These are phyloP conservation scores for Apodemus speciosus DNA, from an alignment of 2,113 vertebrate genomes.

Conservation along the genomic window DNA sequence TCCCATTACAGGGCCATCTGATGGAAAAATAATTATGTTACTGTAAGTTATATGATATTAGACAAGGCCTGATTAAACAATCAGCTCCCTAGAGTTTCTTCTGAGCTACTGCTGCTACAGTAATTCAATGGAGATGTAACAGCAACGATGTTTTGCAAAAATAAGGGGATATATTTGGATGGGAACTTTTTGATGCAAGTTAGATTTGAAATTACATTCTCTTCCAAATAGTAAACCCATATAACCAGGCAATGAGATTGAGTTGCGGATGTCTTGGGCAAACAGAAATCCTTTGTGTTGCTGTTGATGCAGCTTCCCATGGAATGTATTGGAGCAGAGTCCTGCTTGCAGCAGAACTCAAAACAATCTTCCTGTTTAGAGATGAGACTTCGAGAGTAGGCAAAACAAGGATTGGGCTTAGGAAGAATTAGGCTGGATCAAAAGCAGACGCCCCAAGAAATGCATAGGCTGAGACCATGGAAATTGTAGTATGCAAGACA, in stretches of 20 bases:
- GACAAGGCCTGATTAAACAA: slow-evolving; percentile 51
- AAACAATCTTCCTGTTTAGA: slow-evolving; percentile 9
- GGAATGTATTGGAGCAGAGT: neutral
- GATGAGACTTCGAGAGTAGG: neutral
- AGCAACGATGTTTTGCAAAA: slow-evolving; percentile 39
- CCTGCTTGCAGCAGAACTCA: neutral
- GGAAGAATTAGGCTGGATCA: neutral
- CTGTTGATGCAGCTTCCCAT: neutral
- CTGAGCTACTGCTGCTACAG: slow-evolving; percentile 20
- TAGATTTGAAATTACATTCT: slow-evolving; percentile 51
- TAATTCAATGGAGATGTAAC: neutral
- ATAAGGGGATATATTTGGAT: slow-evolving; percentile 8
- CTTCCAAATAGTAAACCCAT: slow-evolving; percentile 54
- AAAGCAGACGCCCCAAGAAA: neutral
- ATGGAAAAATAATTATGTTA: slow-evolving; percentile 63
- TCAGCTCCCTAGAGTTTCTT: slow-evolving; percentile 42
- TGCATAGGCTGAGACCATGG: neutral
- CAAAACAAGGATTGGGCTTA: neutral
- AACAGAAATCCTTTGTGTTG: neutral
- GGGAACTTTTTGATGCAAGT: slow-evolving; percentile 42
- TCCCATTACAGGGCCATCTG: slow-evolving; percentile 42
- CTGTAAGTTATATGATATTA: slow-evolving; percentile 40
- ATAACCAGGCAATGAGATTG: neutral
- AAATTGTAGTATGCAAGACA: neutral
- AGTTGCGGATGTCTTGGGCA: slow-evolving; percentile 8